Base-by-base conservation (phyloP, 2,888 invertebrate genomes). In the Syrphus vitripennis region DNA sequence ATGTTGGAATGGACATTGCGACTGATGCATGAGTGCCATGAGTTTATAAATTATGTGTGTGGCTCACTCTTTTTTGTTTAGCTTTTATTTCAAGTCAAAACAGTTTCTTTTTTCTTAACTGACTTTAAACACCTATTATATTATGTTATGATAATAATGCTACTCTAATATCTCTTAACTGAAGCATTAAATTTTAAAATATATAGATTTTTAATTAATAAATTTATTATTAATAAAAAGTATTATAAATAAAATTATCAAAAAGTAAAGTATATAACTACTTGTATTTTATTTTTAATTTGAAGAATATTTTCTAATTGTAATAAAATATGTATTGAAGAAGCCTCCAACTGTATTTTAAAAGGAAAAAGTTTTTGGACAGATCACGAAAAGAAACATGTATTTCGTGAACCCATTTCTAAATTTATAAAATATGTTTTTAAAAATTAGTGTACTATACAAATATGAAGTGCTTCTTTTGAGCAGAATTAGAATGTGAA, bases 11-110 rank as follows among this genome's bases (percentile, higher is more conserved):
- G 77, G 77, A 86, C 65, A 42, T 76, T 77, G 79, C 48, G 75
- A 84, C 69, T 82, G 82, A 86, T 59, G 74, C 78, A 78, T 69
- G 63, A 74, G 86, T 86, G 86, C 86, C 86, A 86, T 86, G 77
- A 74, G 55, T 77, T 77, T 57, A 74, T 82, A 72, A 50, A 74
- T 79, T 72, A 61, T 76, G 37, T 63, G 21, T 76, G 31, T 31
- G 69, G 74, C 65, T 83, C n/a, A n/a, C 55, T 78, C 16, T 75
- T 7, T 48, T 48, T 24, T 19, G 0, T 65, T 48, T 14, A 21
- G 24, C 42, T 50, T 1, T 34, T n/a, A 50, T 45, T 45, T 19
- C 7, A 45, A 29, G 29, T 45, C 19, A 29, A 57, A 61, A 42
- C 3, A 24, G 12, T 37, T 21, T 57, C n/a, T n/a, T n/a, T n/a